phyloP scores from a whole-genome alignment of 2,113 vertebrate genomes.

The Mobula hypostoma region DNA sequence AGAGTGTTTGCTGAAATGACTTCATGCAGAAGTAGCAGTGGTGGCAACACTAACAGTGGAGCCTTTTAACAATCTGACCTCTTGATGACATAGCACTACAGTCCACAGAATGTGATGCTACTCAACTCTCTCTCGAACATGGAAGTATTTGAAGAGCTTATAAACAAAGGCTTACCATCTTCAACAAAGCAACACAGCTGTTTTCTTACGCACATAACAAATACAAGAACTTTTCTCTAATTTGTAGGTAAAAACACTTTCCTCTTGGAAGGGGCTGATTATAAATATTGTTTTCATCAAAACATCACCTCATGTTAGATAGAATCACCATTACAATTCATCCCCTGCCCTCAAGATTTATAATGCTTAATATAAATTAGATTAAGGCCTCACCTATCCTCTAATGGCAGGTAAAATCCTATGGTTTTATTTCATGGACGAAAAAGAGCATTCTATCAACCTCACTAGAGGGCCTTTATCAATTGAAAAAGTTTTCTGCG shows the following conservation, averaged over 20 bases:
- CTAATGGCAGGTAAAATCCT: neutral
- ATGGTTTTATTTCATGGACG: neutral
- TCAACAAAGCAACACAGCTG: neutral
- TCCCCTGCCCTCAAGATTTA: neutral
- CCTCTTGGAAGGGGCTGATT: neutral
- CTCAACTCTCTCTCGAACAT: neutral
- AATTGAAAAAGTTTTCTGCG: neutral
- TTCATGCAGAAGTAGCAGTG: constrained; percentile 25
- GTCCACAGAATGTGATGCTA: neutral
- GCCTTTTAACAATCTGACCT: neutral
- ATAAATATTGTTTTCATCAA: neutral
- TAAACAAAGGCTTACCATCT: neutral
- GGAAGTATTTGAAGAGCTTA: neutral
- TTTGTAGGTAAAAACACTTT: neutral
- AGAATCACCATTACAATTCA: neutral
- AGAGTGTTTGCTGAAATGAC: constrained; percentile 13
- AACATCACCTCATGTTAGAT: neutral
- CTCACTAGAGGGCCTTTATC: neutral
- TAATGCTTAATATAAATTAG: neutral
- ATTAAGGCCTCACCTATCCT: neutral
- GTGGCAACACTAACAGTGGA: neutral
- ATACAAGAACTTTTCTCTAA: neutral
- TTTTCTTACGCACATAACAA: neutral
- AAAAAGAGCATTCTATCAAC: neutral
- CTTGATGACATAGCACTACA: neutral